Base-by-base conservation (phyloP, 2,113 vertebrate species). In the Acrocephalus arundinaceus region DNA sequence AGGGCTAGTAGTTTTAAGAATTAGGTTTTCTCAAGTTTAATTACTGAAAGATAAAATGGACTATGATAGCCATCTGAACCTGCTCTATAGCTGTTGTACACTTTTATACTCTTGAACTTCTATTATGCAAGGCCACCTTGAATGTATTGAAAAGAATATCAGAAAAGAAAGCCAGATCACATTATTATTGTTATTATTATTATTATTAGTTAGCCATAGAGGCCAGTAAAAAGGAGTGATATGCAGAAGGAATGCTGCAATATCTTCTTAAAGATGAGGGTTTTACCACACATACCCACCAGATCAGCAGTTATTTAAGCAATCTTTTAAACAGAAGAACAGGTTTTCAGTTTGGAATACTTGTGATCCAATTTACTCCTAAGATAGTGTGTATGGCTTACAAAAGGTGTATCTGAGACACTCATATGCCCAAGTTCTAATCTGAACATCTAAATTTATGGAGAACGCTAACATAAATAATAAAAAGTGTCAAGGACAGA, bases 371-470 rank as follows among this genome's bases (percentile, higher is more conserved):
- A 31, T 46, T 66, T 65, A 16, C 35, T 66, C 22, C 8, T 22
- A 12, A 37, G 13, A 7, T 39, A 31, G 0, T 35, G 2, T 33
- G 6, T 49, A 5, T 48, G 14, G 13, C 3, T 8, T 31, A 24
- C 4, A 57, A 7, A 57, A 67, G 8, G 8, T 77, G 6, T 48
- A 12, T 25, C n/a, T 52, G 63, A 76, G 55, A 33, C 5, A 4
- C 6, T 63, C 12, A 4, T 18, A 12, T 39, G 21, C 7, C 17
- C 25, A 51, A 13, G 13, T 59, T 70, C 43, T 65, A 41, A 67
- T 73, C n/a, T 51, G 37, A 62, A 7, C 2, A 2, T 76, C 25
- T 66, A 41, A 79, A 94, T 35, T 10, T 19, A 4, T 45, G 41
- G 25, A 6, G 65, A 41, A 16, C 6, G 25, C 15, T 31, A 28